Evolutionary conservation across 1,140 invertebrate species (phyloP).

Genomic region (Ips typographus): DNA sequence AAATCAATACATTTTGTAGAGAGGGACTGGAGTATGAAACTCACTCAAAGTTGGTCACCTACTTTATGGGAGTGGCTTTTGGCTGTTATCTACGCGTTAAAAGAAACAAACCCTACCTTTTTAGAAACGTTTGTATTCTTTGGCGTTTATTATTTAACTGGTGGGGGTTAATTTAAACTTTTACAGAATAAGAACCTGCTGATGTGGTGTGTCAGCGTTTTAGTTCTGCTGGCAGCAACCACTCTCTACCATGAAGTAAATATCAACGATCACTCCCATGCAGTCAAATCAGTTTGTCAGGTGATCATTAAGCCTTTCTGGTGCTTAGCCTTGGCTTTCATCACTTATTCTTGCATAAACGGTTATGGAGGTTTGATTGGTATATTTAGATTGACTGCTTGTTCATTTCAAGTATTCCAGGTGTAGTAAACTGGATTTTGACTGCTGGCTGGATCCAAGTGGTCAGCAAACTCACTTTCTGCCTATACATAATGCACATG

Average conservation of each 20-base stretch:
- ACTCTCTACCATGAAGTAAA: slow-evolving; percentile 34
- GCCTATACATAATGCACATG: slow-evolving; percentile 42
- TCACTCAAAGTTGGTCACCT: slow-evolving; percentile 41
- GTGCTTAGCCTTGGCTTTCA: slow-evolving; percentile 41
- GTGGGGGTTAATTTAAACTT: not conserved
- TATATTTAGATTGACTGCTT: not conserved
- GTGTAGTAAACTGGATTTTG: slow-evolving; percentile 41
- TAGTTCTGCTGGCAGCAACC: slow-evolving; percentile 26
- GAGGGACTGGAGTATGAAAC: slow-evolving; percentile 38
- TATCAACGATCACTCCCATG: slow-evolving; percentile 19
- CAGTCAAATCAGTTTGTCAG: slow-evolving; percentile 26
- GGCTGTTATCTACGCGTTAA: slow-evolving; percentile 34
- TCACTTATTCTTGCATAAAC: slow-evolving; percentile 41
- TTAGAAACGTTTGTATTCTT: slow-evolving; percentile 25
- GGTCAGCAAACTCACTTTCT: slow-evolving; percentile 40
- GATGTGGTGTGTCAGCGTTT: slow-evolving; percentile 35
- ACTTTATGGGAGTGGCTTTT: slow-evolving; percentile 41
- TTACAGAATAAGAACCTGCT: slow-evolving; percentile 33
- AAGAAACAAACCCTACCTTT: slow-evolving; percentile 33
- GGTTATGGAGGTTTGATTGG: slow-evolving; percentile 41
- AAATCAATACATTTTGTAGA: slow-evolving; percentile 11
- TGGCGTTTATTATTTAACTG: slow-evolving; percentile 11
- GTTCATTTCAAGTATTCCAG: slow-evolving; percentile 33
- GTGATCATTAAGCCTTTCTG: slow-evolving; percentile 40
- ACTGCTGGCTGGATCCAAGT: slow-evolving; percentile 40